A percentile compares a stretch with the other conserved stretches of the same genome.
Evolutionary conservation across 2,888 invertebrate genomes (phyloP).

Genomic region (Luperina nickerlii): DNA sequence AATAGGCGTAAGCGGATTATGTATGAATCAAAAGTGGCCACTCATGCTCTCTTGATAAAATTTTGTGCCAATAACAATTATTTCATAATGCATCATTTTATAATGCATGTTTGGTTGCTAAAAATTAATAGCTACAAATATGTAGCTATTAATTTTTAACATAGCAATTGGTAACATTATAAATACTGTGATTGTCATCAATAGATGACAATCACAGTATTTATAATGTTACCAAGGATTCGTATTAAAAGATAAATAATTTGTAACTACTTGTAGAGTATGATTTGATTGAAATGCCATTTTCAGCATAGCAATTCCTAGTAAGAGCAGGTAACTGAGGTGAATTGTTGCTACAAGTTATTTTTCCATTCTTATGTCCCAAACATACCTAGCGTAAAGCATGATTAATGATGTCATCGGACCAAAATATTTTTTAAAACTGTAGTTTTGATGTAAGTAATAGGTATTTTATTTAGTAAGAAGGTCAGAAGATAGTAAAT

Average conservation of each 20-base stretch:
- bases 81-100: not conserved
- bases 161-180: too few species aligned
- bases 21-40: not conserved
- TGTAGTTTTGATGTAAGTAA: not conserved
- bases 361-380: not conserved
- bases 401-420: not conserved
- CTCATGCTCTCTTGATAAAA: not conserved
- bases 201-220: not conserved
- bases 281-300: conserved; percentile 6
- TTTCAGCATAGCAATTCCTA: not conserved
- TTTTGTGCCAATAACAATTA: conserved; percentile 3
- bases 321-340: too few species aligned
- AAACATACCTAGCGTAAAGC: not conserved
- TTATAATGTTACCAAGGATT: conserved; percentile 23
- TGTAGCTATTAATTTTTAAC: too few species aligned
- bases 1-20: not conserved
- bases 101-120: not conserved
- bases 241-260: conserved; percentile 5
- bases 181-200: too few species aligned
- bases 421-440: not conserved
- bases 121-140: not conserved
- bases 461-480: not conserved
- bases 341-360: too few species aligned
- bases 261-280: not conserved
- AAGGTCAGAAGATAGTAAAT: conserved; percentile 23